Base-by-base conservation (phyloP, 2,797 vertebrate species). In the Epinephelus malabaricus region DNA sequence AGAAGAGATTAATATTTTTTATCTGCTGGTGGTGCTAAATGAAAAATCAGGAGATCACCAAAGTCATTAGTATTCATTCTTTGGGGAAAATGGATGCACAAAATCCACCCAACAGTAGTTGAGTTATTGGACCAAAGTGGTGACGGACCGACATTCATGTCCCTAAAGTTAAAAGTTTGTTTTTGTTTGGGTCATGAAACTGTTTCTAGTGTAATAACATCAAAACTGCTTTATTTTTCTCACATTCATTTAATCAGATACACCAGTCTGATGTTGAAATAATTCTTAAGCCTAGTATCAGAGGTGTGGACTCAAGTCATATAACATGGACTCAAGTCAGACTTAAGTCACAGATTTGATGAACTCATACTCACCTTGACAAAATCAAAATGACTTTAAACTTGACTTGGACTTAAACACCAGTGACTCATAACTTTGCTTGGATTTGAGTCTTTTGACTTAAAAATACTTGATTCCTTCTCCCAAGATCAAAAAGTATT, bases 221-320 rank as follows among this genome's bases (percentile, higher is more conserved):
- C 40, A 55, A 69, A 66, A 18, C 14, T 15, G 18, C 7, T 49
- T 23, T 5, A 21, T 21, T 5, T 34, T 34, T 34, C 7, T 34
- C 8, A 8, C 34, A 8, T 34, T 34, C 34, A 34, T 34, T 34
- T 34, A 34, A 7, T 34, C 34, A 34, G 7, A 34, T 34, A 34
- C 45, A 19, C 3, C 19, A 49, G 18, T 60, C 34, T 65, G 49
- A 50, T 71, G 53, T 27, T 77, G 40, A 40, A 13, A 25, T 79
- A 30, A 73, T 5, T 76, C 14, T 55, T 21, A 53, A 25, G 19
- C 5, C 27, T 49, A 46, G 79, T 56, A 9, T 19, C 6, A 17
- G 63, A 27, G 43, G 73, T 21, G 21, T 76, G 65, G 30, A 34
- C 34, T 34, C 34, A 34, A 34, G 34, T 34, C 34, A 34, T 34